Percentiles rank a stretch among this genome's conserved stretches.
Conservation (phyloP, 2,113 vertebrate genomes). For the Pristiophorus japonicus region DNA sequence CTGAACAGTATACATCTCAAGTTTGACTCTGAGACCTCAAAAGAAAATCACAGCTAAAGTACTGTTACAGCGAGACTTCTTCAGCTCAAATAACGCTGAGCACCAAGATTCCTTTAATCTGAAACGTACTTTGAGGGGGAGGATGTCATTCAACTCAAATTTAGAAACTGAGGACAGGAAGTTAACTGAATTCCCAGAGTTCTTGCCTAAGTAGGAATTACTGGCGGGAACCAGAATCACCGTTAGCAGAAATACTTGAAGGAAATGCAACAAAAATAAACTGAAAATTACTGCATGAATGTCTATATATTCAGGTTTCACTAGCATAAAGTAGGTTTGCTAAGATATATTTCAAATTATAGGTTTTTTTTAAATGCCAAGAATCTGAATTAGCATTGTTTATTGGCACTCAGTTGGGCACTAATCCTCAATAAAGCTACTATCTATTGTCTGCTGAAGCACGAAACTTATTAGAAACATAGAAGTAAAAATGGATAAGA, state of each 20-base stretch:
- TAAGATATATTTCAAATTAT: background rate
- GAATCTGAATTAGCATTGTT: background rate
- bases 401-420: background rate
- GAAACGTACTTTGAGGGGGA: background rate
- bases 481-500: background rate
- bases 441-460: background rate
- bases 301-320: background rate
- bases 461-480: background rate
- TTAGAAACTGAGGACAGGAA: background rate
- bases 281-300: background rate
- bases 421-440: background rate
- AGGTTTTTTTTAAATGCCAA: background rate
- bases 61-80: background rate
- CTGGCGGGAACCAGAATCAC: background rate
- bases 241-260: background rate
- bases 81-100: background rate
- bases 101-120: background rate
- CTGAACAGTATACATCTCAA: background rate
- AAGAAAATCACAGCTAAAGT: background rate
- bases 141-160: background rate
- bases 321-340: background rate
- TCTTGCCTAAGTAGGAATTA: background rate
- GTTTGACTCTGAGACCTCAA: background rate
- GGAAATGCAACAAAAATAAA: background rate
- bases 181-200: background rate